Conservation (phyloP, 2,113 vertebrate species). For the Brachionichthys hirsutus region DNA sequence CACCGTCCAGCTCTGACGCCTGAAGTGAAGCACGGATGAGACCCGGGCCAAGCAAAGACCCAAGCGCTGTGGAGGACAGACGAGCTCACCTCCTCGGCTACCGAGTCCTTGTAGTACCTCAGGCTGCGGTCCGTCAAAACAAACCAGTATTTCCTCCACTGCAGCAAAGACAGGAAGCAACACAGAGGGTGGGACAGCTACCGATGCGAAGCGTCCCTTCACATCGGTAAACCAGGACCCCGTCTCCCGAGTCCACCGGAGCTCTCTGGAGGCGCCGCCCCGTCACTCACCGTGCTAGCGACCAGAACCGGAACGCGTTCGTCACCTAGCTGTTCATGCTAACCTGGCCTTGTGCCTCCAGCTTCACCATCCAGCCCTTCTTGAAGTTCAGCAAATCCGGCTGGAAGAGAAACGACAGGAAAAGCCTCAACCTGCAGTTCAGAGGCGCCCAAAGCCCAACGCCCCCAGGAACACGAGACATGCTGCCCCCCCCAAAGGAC, state of each 20-base stretch:
- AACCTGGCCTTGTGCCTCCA: constrained; percentile 81
- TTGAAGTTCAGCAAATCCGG: constrained; percentile 84
- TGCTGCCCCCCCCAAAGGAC: too few relatives aligned
- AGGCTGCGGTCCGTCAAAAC: constrained; percentile 82
- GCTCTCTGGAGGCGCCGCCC: too few relatives aligned
- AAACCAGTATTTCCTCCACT: constrained; percentile 86
- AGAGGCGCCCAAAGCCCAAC: too few relatives aligned
- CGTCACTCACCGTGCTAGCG: too few relatives aligned
- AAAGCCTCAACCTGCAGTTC: constrained; percentile 7
- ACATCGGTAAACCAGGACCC: too few relatives aligned
- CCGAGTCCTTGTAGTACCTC: constrained; percentile 83
- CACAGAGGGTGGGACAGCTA: not conserved
- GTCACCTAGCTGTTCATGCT: not conserved
- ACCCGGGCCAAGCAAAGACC: not conserved
- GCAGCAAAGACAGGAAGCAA: not conserved
- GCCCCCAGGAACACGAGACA: too few relatives aligned
- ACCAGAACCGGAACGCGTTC: too few relatives aligned
- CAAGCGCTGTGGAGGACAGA: not conserved
- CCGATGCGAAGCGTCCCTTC: too few relatives aligned
- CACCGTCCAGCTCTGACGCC: constrained; percentile 82
- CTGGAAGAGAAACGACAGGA: constrained; percentile 35
- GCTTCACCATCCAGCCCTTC: constrained; percentile 85
- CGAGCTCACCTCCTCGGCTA: constrained; percentile 78
- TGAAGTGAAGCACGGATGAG: constrained; percentile 31
- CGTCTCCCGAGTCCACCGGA: not conserved